phyloP scores from a whole-genome alignment of 2,113 vertebrate species.

The Pollimyrus isidori region DNA sequence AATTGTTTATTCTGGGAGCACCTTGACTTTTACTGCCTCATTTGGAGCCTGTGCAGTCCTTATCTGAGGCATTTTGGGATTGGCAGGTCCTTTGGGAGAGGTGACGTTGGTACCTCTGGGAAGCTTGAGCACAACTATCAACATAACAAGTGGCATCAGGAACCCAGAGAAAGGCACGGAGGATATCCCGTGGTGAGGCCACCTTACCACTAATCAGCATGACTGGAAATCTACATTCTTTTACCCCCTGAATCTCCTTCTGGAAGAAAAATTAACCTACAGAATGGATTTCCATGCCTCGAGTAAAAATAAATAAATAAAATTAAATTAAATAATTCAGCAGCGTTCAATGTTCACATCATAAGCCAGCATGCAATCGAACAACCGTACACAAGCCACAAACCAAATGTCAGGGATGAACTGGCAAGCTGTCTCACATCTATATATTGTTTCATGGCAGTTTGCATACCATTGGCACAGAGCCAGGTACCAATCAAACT shows the following conservation, averaged over 20 bases:
- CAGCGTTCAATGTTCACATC: neutral
- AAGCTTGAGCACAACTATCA: neutral
- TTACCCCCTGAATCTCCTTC: neutral
- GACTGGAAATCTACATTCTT: neutral
- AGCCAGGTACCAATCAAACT: neutral
- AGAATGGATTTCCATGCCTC: neutral
- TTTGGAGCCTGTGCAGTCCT: constrained; percentile 9
- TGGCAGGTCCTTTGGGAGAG: neutral
- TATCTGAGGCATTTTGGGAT: constrained; percentile 28
- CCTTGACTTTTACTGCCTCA: neutral
- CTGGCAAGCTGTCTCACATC: neutral
- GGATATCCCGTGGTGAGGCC: neutral
- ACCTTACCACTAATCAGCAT: neutral
- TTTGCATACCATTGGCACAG: constrained; percentile 41
- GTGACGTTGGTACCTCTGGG: neutral
- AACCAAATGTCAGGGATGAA: neutral
- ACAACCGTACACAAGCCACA: neutral
- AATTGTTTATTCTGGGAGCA: neutral
- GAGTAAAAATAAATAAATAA: neutral
- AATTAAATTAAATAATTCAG: neutral
- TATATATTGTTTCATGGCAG: constrained; percentile 41
- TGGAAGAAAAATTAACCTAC: neutral
- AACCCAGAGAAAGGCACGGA: neutral
- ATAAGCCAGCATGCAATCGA: neutral
- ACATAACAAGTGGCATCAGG: neutral